Evolutionary conservation across 2,113 vertebrate species (phyloP).

Genomic region (Syngnathus floridae): DNA sequence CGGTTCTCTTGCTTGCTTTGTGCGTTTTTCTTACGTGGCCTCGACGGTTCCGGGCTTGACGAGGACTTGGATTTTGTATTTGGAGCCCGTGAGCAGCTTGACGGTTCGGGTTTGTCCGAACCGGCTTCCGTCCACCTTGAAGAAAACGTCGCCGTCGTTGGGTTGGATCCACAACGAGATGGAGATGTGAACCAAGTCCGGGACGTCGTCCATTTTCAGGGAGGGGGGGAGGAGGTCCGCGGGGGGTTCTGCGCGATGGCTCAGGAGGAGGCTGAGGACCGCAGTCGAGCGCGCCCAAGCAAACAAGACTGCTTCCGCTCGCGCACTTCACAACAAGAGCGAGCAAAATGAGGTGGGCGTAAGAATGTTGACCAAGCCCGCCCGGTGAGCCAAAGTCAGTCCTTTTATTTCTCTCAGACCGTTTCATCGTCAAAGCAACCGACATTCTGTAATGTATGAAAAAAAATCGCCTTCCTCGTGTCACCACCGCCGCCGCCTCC

Average conservation of each 20-base stretch:
- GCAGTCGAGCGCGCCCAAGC: not conserved
- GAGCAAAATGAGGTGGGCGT: too few relatives aligned
- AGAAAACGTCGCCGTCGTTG: slow-evolving; percentile 90
- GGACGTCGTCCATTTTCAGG: slow-evolving; percentile 80
- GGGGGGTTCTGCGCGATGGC: slow-evolving; percentile 7
- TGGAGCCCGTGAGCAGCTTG: slow-evolving; percentile 93
- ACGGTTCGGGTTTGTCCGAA: slow-evolving; percentile 96
- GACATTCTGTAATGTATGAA: slow-evolving; percentile 40
- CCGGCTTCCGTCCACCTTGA: slow-evolving; percentile 92
- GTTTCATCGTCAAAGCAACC: slow-evolving; percentile 19
- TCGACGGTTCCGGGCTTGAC: slow-evolving; percentile 81
- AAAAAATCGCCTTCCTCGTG: slow-evolving; percentile 28
- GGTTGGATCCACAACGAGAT: slow-evolving; percentile 89
- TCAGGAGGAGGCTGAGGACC: slow-evolving; percentile 32
- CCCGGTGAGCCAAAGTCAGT: slow-evolving; percentile 38
- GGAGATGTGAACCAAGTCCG: slow-evolving; percentile 79
- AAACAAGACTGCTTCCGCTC: not conserved
- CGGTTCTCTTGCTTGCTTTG: not conserved
- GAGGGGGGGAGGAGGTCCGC: too few relatives aligned
- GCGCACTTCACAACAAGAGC: not conserved
- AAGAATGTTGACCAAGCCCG: too few relatives aligned
- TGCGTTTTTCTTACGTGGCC: slow-evolving; percentile 75
- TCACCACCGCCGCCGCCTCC: not conserved
- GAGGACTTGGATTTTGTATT: slow-evolving; percentile 89
- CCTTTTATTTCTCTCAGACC: slow-evolving; percentile 28